phyloP scores from a whole-genome alignment of 2,888 invertebrate species.

The Perdita meconis region DNA sequence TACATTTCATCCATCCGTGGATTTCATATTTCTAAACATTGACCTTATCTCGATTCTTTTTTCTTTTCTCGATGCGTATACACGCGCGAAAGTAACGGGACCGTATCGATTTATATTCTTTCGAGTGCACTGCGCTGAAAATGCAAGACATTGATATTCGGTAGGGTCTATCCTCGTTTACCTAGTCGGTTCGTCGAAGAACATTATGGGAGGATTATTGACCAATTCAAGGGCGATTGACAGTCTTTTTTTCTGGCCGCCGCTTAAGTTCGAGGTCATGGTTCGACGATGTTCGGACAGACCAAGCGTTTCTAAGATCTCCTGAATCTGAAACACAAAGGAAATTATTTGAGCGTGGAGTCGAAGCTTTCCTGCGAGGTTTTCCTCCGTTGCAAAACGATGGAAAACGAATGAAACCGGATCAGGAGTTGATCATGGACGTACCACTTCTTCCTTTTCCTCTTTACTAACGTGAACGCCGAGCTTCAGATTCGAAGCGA shows the following conservation, averaged over 20 bases:
- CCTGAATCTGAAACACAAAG: constrained; percentile 90
- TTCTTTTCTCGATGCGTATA: background rate
- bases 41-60: background rate
- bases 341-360: background rate
- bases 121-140: no score
- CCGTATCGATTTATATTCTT: no score
- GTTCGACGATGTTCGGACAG: constrained; percentile 94
- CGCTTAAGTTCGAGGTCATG: constrained; percentile 95
- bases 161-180: constrained; percentile 72
- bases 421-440: constrained; percentile 77
- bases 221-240: constrained; percentile 97
- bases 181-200: constrained; percentile 98
- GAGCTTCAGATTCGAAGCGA: constrained; percentile 95
- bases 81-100: no score
- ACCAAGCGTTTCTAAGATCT: constrained; percentile 95
- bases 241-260: constrained; percentile 97
- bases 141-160: no score
- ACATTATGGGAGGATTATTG: constrained; percentile 98
- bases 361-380: no score
- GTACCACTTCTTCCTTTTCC: constrained; percentile 94
- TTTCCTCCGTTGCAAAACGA: no score
- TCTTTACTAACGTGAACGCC: constrained; percentile 88
- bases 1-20: background rate
- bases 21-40: background rate
- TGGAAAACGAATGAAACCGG: background rate